Evolutionary conservation across 2,797 vertebrate species (phyloP), one percentile per base, ranked within the genome.

Genomic region (Pangasius sanitwongsei): DNA sequence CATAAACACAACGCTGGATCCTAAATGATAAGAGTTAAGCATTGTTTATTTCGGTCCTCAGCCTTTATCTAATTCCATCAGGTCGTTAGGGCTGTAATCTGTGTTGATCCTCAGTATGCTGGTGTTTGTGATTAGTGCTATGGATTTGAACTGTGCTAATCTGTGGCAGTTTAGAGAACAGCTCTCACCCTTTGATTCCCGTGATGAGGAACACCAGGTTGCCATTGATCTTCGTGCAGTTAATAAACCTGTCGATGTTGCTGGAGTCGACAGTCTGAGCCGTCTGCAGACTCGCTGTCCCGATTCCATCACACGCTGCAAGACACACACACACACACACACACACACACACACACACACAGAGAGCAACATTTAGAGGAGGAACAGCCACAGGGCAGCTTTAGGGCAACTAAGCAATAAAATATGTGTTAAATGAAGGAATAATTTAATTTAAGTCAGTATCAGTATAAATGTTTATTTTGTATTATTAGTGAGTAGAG

Each of bases 181-280:
- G 67, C 89, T 94, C 97, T 97, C 91, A 99, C 98, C 98, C 98
- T 91, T 99, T 98, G 94, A 99, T 99, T 59, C 98, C 98, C 57
- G 98, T 99, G 93, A 99, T 98, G 85, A 99, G 98, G 92, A 99
- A 99, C 91, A 99, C 98, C 89, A 99, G 95, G 94, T 99, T 99
- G 90, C 98, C 98, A 81, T 99, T 99, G 96, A 99, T 99, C 95
- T 99, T 99, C 90, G 98, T 99, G 88, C 98, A 99, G 96, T 99
- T 99, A 92, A 98, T 94, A 93, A 99, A 99, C 93, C 97, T 98
- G 96, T 99, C 98, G 1, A 99, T 99, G 95, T 99, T 99, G 94
- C 96, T 99, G 92, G 98, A 98, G 94, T 99, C 98, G 89, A 99
- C 98, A 0, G 98, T 99, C 95, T 99, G 98, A 88, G 97, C 97